These are phyloP conservation scores for Drosophila quinaria DNA, from an alignment of 2,888 invertebrate species.

Conservation along the genomic window DNA sequence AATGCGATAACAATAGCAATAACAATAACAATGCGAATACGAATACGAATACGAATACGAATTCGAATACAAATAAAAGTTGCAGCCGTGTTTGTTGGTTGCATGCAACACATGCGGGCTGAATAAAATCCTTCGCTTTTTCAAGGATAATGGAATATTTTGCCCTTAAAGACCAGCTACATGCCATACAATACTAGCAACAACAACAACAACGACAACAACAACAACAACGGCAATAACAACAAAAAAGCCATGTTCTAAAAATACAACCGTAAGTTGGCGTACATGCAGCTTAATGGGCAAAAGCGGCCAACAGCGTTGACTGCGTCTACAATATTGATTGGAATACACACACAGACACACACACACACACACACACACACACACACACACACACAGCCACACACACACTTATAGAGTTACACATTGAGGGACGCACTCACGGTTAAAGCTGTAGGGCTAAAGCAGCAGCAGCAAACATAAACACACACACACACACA, in stretches of 20 bases:
- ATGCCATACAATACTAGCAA: conserved; percentile 55
- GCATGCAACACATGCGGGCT: conserved; percentile 35
- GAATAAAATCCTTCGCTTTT: conserved; percentile 72
- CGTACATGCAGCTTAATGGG: conserved; percentile 80
- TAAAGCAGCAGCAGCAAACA: conserved; percentile 56
- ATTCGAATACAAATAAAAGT: conserved; percentile 41
- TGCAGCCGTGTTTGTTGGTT: conserved; percentile 28
- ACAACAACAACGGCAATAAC: conserved; percentile 9
- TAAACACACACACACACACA: conserved; percentile 40
- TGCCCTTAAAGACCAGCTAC: conserved; percentile 74
- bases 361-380: conserved; percentile 27
- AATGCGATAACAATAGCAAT: conserved; percentile 62
- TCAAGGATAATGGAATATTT: conserved; percentile 79
- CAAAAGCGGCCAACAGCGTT: conserved; percentile 76
- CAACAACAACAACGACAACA: conserved; percentile 39
- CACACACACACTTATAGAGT: conserved; percentile 13
- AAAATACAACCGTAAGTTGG: conserved; percentile 78
- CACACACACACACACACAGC: conserved; percentile 17
- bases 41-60: conserved; percentile 45
- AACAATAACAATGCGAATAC: conserved; percentile 46
- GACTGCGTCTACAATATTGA: conserved; percentile 79
- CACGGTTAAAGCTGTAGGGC: conserved; percentile 63
- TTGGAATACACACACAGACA: conserved; percentile 68
- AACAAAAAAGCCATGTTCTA: conserved; percentile 68
- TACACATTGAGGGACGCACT: conserved; percentile 32